Evolutionary conservation across 35 echinoderm and acorn worm genomes (phyloP).

Genomic region (Heliocidaris tuberculata): DNA sequence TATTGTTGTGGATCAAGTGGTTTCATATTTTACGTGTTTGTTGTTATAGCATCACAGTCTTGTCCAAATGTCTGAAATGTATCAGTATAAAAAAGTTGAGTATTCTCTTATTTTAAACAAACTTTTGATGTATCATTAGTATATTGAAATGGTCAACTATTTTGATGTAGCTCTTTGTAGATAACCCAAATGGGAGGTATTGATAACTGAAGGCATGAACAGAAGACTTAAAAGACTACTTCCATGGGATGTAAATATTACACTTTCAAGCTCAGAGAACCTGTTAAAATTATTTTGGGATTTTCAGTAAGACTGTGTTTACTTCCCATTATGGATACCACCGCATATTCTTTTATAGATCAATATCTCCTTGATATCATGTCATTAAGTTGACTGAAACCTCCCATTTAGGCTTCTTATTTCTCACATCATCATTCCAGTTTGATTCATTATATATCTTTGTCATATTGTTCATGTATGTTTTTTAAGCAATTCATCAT

Average conservation of each 20-base stretch:
- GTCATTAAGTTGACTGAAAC: not conserved
- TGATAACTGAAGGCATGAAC: not conserved
- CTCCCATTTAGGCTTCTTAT: not conserved
- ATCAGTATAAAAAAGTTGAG: not conserved
- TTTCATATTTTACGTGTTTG: not conserved
- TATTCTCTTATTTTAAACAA: slow-evolving; percentile 1
- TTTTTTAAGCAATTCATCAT: not conserved
- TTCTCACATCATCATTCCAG: not conserved
- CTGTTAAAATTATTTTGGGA: no score
- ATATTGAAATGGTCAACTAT: not conserved
- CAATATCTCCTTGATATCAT: not conserved
- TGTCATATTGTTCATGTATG: not conserved
- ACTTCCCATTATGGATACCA: not conserved
- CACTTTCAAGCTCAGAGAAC: no score
- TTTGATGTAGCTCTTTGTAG: not conserved
- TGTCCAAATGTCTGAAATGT: not conserved
- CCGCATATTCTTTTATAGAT: not conserved
- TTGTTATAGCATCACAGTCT: not conserved
- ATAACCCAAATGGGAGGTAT: not conserved
- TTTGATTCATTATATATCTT: not conserved
- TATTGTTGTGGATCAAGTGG: not conserved
- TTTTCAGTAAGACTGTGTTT: no score
- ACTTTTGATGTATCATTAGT: not conserved
- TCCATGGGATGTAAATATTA: no score
- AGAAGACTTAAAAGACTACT: not conserved